These are phyloP conservation scores for Gallinago paraguaiae DNA, from an alignment of 2,113 vertebrate species.

Conservation along the genomic window DNA sequence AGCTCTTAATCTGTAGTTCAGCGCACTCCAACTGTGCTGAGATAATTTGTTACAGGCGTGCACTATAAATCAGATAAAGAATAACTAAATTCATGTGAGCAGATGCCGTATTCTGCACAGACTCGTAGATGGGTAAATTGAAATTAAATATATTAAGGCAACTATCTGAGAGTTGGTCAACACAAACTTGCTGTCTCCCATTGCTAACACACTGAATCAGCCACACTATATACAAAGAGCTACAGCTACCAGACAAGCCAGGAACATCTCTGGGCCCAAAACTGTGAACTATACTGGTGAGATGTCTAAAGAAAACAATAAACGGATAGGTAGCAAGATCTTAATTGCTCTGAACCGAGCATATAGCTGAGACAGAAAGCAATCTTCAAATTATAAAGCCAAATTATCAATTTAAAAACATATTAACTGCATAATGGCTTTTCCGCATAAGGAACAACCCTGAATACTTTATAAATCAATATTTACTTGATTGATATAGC, in stretches of 20 bases:
- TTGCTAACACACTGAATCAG: neutral
- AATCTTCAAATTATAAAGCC: neutral
- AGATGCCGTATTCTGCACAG: neutral
- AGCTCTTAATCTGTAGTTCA: slow-evolving; percentile 5
- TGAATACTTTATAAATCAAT: neutral
- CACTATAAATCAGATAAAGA: neutral
- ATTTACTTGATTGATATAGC: neutral
- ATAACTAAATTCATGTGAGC: neutral
- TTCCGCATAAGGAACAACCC: neutral
- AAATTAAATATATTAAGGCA: neutral
- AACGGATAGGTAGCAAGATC: neutral
- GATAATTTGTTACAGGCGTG: neutral
- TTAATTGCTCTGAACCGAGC: neutral
- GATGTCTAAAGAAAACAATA: neutral
- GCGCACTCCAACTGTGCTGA: neutral
- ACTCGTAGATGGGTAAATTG: neutral
- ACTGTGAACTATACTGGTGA: neutral
- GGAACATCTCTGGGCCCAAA: neutral
- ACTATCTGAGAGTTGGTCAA: neutral
- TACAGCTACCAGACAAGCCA: neutral
- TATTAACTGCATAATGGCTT: neutral
- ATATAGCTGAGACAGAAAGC: neutral
- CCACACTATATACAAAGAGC: neutral
- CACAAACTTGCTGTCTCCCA: neutral
- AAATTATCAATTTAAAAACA: neutral